A percentile compares a stretch with the other conserved stretches of the same genome.
Conservation (phyloP, 2,797 vertebrate genomes). For the Bradypodion pumilum region DNA sequence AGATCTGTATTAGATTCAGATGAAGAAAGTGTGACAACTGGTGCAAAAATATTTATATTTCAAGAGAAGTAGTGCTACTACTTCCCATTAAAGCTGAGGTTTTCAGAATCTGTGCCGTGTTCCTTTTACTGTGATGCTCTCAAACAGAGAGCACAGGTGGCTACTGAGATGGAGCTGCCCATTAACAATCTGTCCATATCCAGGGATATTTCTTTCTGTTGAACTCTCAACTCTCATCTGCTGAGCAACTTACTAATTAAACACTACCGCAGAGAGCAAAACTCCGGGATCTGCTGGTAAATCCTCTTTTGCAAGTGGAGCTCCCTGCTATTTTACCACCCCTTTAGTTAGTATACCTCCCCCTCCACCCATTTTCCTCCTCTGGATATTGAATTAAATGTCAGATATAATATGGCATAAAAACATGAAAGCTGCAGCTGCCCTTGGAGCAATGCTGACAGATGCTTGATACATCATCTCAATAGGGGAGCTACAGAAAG, state of each 20-base stretch:
- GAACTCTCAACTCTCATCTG: slow-evolving; percentile 18
- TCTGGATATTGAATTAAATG: slow-evolving; percentile 72
- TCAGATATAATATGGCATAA: slow-evolving; percentile 71
- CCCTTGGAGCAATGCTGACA: slow-evolving; percentile 66
- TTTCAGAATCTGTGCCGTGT: too few relatives aligned
- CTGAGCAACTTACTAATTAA: slow-evolving; percentile 60
- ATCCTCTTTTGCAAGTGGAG: slow-evolving; percentile 59
- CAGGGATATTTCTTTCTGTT: background rate
- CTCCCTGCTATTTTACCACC: slow-evolving; percentile 54
- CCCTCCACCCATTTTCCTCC: slow-evolving; percentile 40
- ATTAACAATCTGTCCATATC: background rate
- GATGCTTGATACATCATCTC: slow-evolving; percentile 59
- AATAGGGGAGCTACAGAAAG: slow-evolving; percentile 45
- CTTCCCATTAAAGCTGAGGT: too few relatives aligned
- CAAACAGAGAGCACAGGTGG: background rate
- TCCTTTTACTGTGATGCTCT: background rate
- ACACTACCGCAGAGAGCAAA: slow-evolving; percentile 44
- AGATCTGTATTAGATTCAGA: too few relatives aligned
- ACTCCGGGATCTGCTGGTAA: slow-evolving; percentile 34
- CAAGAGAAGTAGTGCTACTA: too few relatives aligned
- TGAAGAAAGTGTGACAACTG: too few relatives aligned
- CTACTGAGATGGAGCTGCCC: background rate
- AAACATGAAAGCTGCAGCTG: slow-evolving; percentile 65
- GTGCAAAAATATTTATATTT: too few relatives aligned
- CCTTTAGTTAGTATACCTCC: slow-evolving; percentile 50